Conservation (phyloP, 2,888 invertebrate species). For the Drosophila histrio region DNA sequence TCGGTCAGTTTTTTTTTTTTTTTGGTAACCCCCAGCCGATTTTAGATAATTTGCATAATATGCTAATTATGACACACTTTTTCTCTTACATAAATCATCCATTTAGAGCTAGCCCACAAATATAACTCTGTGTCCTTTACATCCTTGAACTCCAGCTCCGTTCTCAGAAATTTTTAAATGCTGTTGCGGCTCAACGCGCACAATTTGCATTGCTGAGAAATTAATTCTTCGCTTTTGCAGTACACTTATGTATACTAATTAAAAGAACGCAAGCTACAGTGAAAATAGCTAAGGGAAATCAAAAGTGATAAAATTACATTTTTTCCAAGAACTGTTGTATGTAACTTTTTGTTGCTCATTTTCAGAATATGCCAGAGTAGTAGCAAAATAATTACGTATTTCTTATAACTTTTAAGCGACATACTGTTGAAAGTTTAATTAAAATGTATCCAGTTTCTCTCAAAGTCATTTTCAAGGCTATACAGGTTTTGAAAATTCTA, state of each 20-base stretch:
- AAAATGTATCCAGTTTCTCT: no score
- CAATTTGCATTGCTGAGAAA: constrained; percentile 52
- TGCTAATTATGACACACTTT: constrained; percentile 63
- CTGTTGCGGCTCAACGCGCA: constrained; percentile 36
- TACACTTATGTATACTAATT: constrained; percentile 39
- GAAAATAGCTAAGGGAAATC: background rate
- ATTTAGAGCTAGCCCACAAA: constrained; percentile 41
- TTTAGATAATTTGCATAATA: constrained; percentile 62
- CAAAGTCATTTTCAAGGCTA: no score
- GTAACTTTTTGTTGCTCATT: no score
- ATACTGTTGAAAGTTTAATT: no score
- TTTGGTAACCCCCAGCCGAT: constrained; percentile 12
- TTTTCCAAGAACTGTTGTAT: background rate
- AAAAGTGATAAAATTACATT: background rate
- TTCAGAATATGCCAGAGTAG: no score
- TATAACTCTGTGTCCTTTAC: constrained; percentile 9
- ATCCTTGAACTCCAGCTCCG: constrained; percentile 30
- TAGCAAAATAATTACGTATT: no score
- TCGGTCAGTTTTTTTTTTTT: constrained; percentile 27
- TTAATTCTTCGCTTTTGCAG: constrained; percentile 44
- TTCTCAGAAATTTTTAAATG: constrained; percentile 6
- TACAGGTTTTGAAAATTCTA: no score
- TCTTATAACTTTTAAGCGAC: no score
- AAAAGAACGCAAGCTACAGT: constrained; percentile 27
- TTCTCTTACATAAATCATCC: constrained; percentile 58